Evolutionary conservation across 2,797 vertebrate genomes (phyloP).

Genomic region (Danio kyathit): DNA sequence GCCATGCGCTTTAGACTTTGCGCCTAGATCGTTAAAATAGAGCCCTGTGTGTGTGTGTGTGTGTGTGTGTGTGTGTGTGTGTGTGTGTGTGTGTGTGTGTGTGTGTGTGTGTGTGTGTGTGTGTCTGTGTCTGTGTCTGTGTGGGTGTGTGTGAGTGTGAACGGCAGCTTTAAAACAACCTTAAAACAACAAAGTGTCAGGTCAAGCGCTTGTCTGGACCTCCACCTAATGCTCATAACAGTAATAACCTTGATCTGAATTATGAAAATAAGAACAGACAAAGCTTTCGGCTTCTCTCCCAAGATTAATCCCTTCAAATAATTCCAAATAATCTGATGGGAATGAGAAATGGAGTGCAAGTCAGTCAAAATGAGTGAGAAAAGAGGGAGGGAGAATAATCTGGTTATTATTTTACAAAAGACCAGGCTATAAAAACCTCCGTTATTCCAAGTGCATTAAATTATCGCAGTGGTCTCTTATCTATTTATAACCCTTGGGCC

Average conservation of each 20-base stretch:
- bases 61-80: too few relatives aligned
- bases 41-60: too few relatives aligned
- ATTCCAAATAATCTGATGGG: conserved; percentile 49
- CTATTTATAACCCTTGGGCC: conserved; percentile 39
- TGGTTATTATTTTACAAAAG: conserved; percentile 49
- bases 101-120: too few relatives aligned
- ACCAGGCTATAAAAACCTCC: conserved; percentile 23
- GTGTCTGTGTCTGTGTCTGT: too few relatives aligned
- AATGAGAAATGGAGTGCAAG: conserved; percentile 35
- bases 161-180: too few relatives aligned
- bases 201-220: conserved; percentile 38
- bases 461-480: conserved; percentile 47
- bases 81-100: too few relatives aligned
- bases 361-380: neutral
- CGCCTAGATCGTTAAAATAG: too few relatives aligned
- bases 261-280: conserved; percentile 38
- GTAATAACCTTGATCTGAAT: conserved; percentile 46
- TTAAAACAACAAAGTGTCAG: conserved; percentile 29
- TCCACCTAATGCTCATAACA: conserved; percentile 46
- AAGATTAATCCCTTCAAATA: conserved; percentile 48
- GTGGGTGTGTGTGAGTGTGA: too few relatives aligned
- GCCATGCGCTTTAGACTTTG: too few relatives aligned
- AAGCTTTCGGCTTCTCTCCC: conserved; percentile 36
- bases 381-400: conserved; percentile 27
- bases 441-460: conserved; percentile 48